These are phyloP conservation scores for Cladorhizidae sp. DNA, from an alignment of 37 sponge, comb jelly and placozoan genomes.

Conservation along the genomic window DNA sequence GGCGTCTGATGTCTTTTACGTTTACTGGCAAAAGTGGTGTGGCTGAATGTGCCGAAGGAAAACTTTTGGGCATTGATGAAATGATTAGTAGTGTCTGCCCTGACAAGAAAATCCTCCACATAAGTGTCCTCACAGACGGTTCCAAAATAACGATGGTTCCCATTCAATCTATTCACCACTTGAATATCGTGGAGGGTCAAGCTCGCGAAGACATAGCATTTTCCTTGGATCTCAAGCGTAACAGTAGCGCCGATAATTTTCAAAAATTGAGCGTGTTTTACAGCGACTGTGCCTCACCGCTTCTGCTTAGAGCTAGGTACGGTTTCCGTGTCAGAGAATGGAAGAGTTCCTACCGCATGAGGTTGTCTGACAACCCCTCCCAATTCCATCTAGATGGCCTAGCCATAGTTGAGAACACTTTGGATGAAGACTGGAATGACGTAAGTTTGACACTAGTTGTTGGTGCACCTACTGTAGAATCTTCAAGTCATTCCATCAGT, in stretches of 20 bases:
- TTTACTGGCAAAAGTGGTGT: slow-evolving; percentile 14
- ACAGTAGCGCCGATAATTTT: slow-evolving; percentile 51
- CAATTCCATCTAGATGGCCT: slow-evolving; percentile 73
- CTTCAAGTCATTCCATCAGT: no score
- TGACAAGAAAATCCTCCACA: slow-evolving; percentile 16
- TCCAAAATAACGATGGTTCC: slow-evolving; percentile 35
- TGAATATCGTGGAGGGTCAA: slow-evolving; percentile 74
- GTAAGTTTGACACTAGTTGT: no score
- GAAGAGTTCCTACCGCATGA: no score
- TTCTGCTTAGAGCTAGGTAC: slow-evolving; percentile 65
- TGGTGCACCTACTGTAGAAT: slow-evolving; percentile 83
- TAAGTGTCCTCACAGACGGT: slow-evolving; percentile 50
- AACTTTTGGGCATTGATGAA: slow-evolving; percentile 74
- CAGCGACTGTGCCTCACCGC: slow-evolving; percentile 39
- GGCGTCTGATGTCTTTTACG: no score
- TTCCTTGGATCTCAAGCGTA: slow-evolving; percentile 54
- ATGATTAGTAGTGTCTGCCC: neutral
- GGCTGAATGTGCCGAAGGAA: slow-evolving; percentile 40
- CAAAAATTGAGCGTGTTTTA: slow-evolving; percentile 88
- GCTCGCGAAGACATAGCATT: no score
- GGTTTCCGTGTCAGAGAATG: no score
- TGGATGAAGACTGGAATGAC: slow-evolving; percentile 93
- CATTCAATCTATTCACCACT: slow-evolving; percentile 28
- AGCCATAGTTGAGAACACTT: slow-evolving; percentile 83
- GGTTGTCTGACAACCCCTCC: no score